Evolutionary conservation across 2,113 vertebrate genomes (phyloP), one percentile per base, ranked within the genome.

Genomic region (Atlantisia rogersi): DNA sequence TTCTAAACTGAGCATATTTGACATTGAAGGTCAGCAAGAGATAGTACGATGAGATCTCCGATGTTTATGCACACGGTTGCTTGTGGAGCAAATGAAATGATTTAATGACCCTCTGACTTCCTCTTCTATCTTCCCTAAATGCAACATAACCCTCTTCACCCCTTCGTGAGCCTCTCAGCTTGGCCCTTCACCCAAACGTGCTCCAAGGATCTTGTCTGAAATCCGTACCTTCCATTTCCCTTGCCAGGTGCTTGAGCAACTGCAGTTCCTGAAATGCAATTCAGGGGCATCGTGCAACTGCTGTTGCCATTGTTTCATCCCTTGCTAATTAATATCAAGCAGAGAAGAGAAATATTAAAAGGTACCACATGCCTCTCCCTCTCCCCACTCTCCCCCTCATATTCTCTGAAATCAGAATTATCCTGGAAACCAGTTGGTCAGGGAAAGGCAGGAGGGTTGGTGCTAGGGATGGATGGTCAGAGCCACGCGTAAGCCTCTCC

Each of bases 241-340:
- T 62, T 79, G 68, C 74, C 92, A 89, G 58, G 95, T 86, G 64
- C 71, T 46, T 46, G 17, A 52, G 74, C 44, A 39, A 46, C 40
- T 92, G 88, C 74, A 94, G 85, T 93, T 90, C 79, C 69, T 86
- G 88, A 77, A 68, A 81, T 40, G 78, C 64, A 44, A 60, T 82
- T 62, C 76, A 69, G 82, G 55, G 59, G 35, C 2, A 1, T 76
- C 9, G 4, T 71, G 71, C 85, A 52, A 63, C 37, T 5, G 8
- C 56, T 80, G 63, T 68, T 92, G 68, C 68, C 48, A 6, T 91
- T 93, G 28, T 89, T 96, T 87, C 62, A 84, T 76, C 84, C 77
- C 74, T 29, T 81, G 62, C 62, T 91, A 94, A 92, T 93, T 91
- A 94, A 70, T 77, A 71, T 31, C 46, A 52, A 69, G 20, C 58